These are phyloP conservation scores for Choloepus hoffmanni DNA, from an alignment of 2,113 vertebrate genomes.

Conservation along the genomic window DNA sequence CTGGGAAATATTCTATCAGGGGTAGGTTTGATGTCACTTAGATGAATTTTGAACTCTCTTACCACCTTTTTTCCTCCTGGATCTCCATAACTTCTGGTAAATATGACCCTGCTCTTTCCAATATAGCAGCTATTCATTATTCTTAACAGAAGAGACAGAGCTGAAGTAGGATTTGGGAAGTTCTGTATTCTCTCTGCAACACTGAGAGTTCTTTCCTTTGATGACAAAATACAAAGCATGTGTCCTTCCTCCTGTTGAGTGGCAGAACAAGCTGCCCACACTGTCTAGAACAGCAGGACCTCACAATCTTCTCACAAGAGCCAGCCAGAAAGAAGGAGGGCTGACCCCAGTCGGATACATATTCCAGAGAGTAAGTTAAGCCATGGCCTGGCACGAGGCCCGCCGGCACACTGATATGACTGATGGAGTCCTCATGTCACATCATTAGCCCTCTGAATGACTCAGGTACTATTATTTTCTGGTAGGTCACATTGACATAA, in stretches of 20 bases:
- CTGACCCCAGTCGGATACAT: neutral
- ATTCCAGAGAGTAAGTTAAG: neutral
- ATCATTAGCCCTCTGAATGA: neutral
- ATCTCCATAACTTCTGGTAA: neutral
- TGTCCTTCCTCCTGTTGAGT: neutral
- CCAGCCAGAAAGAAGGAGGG: neutral
- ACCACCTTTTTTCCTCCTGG: neutral
- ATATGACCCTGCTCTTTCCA: neutral
- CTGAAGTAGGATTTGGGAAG: neutral
- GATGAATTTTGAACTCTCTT: neutral
- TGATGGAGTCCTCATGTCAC: neutral
- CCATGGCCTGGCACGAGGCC: neutral
- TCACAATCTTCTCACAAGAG: neutral
- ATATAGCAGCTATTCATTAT: neutral
- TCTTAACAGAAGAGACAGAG: neutral
- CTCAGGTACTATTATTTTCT: neutral
- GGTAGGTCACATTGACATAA: slow-evolving; percentile 54
- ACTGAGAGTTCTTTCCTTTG: neutral
- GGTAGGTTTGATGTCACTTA: too few relatives aligned
- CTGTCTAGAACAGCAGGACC: neutral
- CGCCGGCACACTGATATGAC: neutral
- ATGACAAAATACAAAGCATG: neutral
- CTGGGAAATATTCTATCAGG: neutral
- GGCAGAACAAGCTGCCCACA: neutral
- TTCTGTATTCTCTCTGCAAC: neutral